Percentiles rank a stretch among this genome's conserved stretches.
Conservation (phyloP, 2,888 invertebrate genomes). For the Entomobrya proxima region DNA sequence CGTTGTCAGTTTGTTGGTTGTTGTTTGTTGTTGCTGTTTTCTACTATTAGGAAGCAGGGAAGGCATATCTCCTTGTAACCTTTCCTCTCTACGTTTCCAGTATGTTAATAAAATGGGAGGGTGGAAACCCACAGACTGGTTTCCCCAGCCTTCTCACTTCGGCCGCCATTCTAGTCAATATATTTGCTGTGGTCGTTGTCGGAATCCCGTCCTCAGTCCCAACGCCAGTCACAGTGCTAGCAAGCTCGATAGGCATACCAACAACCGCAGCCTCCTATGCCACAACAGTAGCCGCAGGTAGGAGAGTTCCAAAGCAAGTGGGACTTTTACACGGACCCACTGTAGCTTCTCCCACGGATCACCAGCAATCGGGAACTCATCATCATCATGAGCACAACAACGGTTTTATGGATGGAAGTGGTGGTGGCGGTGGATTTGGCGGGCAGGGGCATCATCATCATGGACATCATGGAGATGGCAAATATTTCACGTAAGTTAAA, state of each 20-base stretch:
- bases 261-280: conserved; percentile 27
- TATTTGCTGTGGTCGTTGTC: conserved; percentile 38
- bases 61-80: not conserved
- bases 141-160: conserved; percentile 16
- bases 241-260: conserved; percentile 17
- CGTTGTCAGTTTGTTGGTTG: too few relatives aligned
- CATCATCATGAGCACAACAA: conserved; percentile 53
- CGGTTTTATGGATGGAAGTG: conserved; percentile 37
- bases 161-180: conserved; percentile 54
- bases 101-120: conserved; percentile 57
- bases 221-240: conserved; percentile 39
- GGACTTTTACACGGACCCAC: conserved; percentile 44
- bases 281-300: conserved; percentile 38
- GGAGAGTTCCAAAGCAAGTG: conserved; percentile 70
- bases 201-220: conserved; percentile 47
- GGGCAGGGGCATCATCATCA: conserved; percentile 45
- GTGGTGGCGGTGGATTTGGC: conserved; percentile 32
- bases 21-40: not conserved
- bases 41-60: not conserved
- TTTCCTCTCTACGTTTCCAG: not conserved
- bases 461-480: conserved; percentile 77
- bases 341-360: conserved; percentile 55
- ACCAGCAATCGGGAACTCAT: conserved; percentile 64
- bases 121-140: conserved; percentile 43
- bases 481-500: conserved; percentile 80